Evolutionary conservation across 2,888 invertebrate species (phyloP), one percentile per base, ranked within the genome.

Genomic region (Epinotia brunnichana): DNA sequence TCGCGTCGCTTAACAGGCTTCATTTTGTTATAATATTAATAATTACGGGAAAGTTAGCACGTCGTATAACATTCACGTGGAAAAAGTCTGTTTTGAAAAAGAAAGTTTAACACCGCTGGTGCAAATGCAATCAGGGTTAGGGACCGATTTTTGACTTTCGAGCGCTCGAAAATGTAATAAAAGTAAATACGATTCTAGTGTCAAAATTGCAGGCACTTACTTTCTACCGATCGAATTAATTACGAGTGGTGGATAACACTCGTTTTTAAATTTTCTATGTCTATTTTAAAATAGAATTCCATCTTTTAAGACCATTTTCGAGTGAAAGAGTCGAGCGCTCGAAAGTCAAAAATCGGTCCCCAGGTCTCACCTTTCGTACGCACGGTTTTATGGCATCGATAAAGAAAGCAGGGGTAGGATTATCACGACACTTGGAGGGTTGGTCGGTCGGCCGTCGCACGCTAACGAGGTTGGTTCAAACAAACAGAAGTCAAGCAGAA

Each of bases 401-500:
- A 56, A 68, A 72, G 67, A 62, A 72, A 19, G 61, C 61, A 61
- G 51, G 39, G 35, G 59, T 4, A 53, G 71, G 54, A 67, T 72
- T 68, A 73, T 63, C 51, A n/a, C 39, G 67, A 24, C 56, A 21
- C 61, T 29, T 51, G 53, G 51, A 57, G 67, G 61, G 17, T 66
- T 56, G 56, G 53, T 19, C 48, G 53, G 61, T 35, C 69, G 62
- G 59, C 57, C 75, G 77, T 76, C 75, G 74, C 77, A 78, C 80
- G 82, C 83, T 87, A 89, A 89, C 86, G 83, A 88, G 85, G 82
- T 82, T 80, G 81, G 80, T 81, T 87, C 86, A 86, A 89, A 90
- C 89, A 90, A 89, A 88, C 88, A 88, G 87, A 85, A 87, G 87
- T 86, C 83, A 85, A 87, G 85, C 87, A 87, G 86, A 88, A 87